Evolutionary conservation across 2,113 vertebrate species (phyloP).

Genomic region (Notarius quadriscutis): DNA sequence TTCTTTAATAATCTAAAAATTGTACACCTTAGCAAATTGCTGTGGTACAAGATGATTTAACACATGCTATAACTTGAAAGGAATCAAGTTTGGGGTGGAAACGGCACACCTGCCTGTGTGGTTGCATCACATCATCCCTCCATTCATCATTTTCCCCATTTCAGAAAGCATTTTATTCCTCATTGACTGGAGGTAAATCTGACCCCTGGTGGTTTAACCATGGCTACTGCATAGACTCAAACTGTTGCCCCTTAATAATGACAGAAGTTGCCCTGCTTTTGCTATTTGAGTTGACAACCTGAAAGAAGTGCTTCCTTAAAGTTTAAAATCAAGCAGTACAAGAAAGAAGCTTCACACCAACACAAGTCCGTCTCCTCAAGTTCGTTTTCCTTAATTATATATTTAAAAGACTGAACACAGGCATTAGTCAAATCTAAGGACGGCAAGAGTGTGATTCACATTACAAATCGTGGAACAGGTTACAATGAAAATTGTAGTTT

Average conservation of each 20-base stretch:
- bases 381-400: background rate
- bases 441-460: background rate
- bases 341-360: background rate
- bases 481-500: background rate
- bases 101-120: background rate
- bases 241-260: background rate
- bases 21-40: background rate
- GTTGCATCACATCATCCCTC: background rate
- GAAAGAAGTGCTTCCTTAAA: background rate
- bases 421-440: background rate
- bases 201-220: background rate
- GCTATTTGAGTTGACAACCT: background rate
- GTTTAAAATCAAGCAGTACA: background rate
- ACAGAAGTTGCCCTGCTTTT: background rate
- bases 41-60: too few relatives aligned
- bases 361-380: background rate
- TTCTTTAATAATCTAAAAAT: background rate
- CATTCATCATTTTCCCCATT: background rate
- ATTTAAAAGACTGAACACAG: background rate
- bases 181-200: background rate
- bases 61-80: background rate
- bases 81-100: background rate
- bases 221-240: background rate
- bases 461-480: background rate
- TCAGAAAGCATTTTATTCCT: background rate